A percentile compares a stretch with the other conserved stretches of the same genome.
Evolutionary conservation across 2,888 invertebrate genomes (phyloP).

Genomic region (Buathra laborator): DNA sequence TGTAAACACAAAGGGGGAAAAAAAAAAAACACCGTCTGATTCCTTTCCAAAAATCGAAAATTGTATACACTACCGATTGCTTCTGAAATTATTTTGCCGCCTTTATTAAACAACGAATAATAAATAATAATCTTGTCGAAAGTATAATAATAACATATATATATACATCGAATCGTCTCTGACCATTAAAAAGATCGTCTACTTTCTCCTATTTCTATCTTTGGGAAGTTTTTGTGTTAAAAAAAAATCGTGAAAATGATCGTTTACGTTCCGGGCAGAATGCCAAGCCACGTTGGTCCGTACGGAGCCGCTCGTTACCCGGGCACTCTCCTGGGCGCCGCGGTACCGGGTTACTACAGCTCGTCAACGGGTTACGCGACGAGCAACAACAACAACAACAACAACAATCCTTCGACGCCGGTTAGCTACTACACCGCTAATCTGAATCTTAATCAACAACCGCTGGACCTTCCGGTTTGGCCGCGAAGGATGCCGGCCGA

Average conservation of each 20-base stretch:
- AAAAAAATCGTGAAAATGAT: slow-evolving; percentile 78
- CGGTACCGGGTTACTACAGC: slow-evolving; percentile 79
- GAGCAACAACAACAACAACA: slow-evolving; percentile 65
- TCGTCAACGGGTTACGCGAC: slow-evolving; percentile 76
- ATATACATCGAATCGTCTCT: slow-evolving; percentile 20
- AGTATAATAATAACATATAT: neutral
- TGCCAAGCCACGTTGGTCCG: slow-evolving; percentile 83
- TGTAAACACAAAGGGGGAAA: neutral
- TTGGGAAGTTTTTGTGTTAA: neutral
- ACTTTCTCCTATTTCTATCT: slow-evolving; percentile 2
- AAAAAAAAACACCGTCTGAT: neutral
- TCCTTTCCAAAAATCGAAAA: too few relatives aligned
- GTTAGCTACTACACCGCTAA: slow-evolving; percentile 63
- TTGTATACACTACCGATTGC: neutral
- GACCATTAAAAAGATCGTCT: slow-evolving; percentile 23
- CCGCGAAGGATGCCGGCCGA: slow-evolving; percentile 84
- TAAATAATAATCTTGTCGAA: slow-evolving; percentile 8
- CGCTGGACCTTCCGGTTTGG: slow-evolving; percentile 83
- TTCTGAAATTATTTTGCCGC: neutral
- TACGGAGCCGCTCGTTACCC: slow-evolving; percentile 83
- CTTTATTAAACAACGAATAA: neutral
- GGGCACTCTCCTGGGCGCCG: slow-evolving; percentile 81
- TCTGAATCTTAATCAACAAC: slow-evolving; percentile 72
- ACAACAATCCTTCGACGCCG: slow-evolving; percentile 49
- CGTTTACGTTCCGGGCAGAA: slow-evolving; percentile 85